Base-by-base conservation (phyloP, 2,797 vertebrate species). In the Zalophus californianus region DNA sequence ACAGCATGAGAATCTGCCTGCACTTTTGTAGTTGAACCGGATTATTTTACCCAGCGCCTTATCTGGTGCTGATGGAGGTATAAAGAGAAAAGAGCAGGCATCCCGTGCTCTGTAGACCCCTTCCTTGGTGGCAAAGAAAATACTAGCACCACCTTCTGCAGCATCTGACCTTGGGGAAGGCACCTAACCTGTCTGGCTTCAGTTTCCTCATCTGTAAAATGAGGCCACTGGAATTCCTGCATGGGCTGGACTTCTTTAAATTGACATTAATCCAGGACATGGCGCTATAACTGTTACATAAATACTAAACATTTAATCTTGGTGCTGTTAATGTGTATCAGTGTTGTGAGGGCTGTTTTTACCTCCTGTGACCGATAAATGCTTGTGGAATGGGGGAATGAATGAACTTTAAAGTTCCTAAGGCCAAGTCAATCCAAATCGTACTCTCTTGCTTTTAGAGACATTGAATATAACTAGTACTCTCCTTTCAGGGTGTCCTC, bases 21-120 rank as follows among this genome's bases (percentile, higher is more conserved):
- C 0, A 13, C 38, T 66, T 60, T 84, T 78, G 52, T 11, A n/a
- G 68, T 52, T 79, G 66, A 48, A 29, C 25, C 0, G 0, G 83
- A 44, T 90, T 83, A 82, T 50, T 90, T 94, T 89, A 78, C 85
- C 87, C 60, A 44, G 44, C 27, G 1, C 13, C 32, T 9, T 54
- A 48, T 25, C 77, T 29, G 12, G 29, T 70, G 60, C 86, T 70
- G 32, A 48, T 0, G 35, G 70, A 87, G 50, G 41, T 27, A 21
- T 10, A 20, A 27, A 87, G 68, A 70, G 32, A n/a, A 38, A 75
- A 32, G 1, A 56, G 0, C 16, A 29, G 27, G 11, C 25, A 0
- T 2, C 8, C 35, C 0, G 0, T 3, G 48, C 44, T 80, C 66
- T 75, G 18, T 38, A n/a, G 44, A 35, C 11, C 32, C 16, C 32